Evolutionary conservation across 2,113 vertebrate genomes (phyloP), one percentile per base, ranked within the genome.

Genomic region (Pygoscelis antarcticus): DNA sequence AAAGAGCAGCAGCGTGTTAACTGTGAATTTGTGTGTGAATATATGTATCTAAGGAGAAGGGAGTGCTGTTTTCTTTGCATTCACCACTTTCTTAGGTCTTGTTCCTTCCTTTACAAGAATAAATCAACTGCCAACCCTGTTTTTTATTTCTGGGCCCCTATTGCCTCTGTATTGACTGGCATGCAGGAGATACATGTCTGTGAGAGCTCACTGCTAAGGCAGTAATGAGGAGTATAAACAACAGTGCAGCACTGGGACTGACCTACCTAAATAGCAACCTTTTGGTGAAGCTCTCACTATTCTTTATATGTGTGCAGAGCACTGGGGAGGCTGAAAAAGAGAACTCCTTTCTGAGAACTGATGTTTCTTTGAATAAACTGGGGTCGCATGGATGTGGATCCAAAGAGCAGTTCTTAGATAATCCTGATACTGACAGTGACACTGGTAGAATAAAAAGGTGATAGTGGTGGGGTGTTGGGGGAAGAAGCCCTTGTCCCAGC

Each of bases 301-400:
- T 90, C 36, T 66, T 64, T 49, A 36, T 34, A 9, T 58, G 29
- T n/a, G 27, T 49, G 32, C 11, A 75, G n/a, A 82, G 21, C 65
- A 29, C 0, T 42, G 42, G 18, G 10, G 17, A 83, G 44, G 25
- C 38, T 66, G 72, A 49, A 82, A 65, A 58, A 79, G n/a, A 38
- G 2, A 84, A 42, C 14, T 65, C 7, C 23, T 47, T 58, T 64
- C 42, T 38, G 30, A 75, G 55, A 83, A 78, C 10, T 38, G 38
- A 27, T 21, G 3, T 34, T 71, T 83, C 26, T 52, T 72, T 70
- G 15, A 51, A 51, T 65, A 55, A 47, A 30, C 16, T 87, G 60
- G 9, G 7, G 3, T 84, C 6, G 4, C 29, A 26, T 15, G 26
- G 26, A 74, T 0, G 0, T 16, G 21, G 36, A 69, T 78, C 21